phyloP scores from a whole-genome alignment of 2,113 vertebrate species.

The Heptranchias perlo region DNA sequence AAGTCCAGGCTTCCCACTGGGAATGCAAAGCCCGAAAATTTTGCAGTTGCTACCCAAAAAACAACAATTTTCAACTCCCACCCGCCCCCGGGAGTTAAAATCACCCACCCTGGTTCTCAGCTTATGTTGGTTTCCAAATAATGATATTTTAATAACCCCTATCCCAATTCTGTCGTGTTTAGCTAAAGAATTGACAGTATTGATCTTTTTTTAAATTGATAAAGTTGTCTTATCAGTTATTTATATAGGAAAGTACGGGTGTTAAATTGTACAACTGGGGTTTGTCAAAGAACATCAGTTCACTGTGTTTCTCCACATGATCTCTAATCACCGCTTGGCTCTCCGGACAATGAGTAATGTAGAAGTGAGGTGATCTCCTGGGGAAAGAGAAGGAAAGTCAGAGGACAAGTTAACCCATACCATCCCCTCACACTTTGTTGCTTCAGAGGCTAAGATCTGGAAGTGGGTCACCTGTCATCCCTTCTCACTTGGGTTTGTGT shows the following conservation, averaged over 20 bases:
- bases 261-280: neutral
- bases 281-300: neutral
- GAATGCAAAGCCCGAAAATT: no score
- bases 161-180: neutral
- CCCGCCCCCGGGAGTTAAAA: no score
- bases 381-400: neutral
- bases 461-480: neutral
- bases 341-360: neutral
- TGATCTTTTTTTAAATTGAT: neutral
- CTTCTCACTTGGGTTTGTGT: neutral
- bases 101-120: neutral
- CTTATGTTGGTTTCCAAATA: neutral
- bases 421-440: neutral
- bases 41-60: no score
- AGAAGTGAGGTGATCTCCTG: neutral
- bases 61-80: no score
- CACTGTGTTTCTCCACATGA: neutral
- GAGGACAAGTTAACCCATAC: neutral
- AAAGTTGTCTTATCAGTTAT: neutral
- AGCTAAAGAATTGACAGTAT: neutral
- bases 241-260: neutral
- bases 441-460: neutral
- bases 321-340: neutral
- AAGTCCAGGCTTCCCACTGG: no score
- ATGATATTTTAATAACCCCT: neutral